Base-by-base conservation (phyloP, 2,113 vertebrate species). In the Natator depressus region DNA sequence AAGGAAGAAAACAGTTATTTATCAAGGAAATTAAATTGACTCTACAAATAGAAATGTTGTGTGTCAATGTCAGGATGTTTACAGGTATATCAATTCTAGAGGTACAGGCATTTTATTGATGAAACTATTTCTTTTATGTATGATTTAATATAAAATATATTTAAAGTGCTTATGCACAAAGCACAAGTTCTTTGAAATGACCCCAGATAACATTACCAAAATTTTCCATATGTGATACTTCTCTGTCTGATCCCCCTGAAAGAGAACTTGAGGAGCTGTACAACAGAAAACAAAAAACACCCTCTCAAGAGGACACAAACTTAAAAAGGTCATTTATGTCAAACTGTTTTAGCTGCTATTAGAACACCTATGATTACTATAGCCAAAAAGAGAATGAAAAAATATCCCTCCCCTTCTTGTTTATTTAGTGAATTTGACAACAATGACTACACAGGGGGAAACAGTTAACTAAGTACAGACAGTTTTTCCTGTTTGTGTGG, bases 1-100 rank as follows among this genome's bases (percentile, higher is more conserved):
- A 91, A 90, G 78, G 85, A 17, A 38, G 80, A 78, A 89, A 92
- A 88, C 1, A 38, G 88, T 80, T 97, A 86, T 84, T 96, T 82
- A 91, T 88, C 91, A 82, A 80, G 80, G 94, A 88, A 59, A 93
- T 82, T n/a, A n/a, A n/a, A n/a, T 80, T 90, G 69, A 51, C 91
- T 90, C 84, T 46, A 76, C 76, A 92, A 89, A 82, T 1, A 89
- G 78, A 94, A 96, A 47, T 14, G 49, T 38, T 89, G 50, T 6
- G 72, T 87, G 93, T 22, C n/a, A 94, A 81, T 86, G 83, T 88
- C 91, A 93, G 82, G 55, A 57, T 78, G 46, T 90, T 89, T 80
- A 86, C 1, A 87, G 87, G 87, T 82, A 79, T 94, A 93, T 84
- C 87, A 93, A 17, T 92, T 91, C 89, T n/a, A 88, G 59, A 55